Percentiles rank a stretch among this genome's conserved stretches.
Conservation (phyloP, 1,140 invertebrate genomes). For the Trissolcus basalis region DNA sequence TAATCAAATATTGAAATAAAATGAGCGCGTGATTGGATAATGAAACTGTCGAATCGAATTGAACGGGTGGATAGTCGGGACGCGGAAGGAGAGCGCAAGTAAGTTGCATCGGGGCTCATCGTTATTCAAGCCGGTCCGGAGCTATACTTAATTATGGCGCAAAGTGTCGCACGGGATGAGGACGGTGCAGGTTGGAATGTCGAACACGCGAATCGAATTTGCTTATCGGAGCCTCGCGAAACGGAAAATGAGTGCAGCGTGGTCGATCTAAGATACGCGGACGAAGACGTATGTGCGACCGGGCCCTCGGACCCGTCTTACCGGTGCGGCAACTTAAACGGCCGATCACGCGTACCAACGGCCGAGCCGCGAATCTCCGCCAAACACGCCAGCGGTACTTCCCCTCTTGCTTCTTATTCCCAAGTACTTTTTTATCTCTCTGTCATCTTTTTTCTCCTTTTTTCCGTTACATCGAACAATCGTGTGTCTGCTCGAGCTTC, state of each 20-base stretch:
- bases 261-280: constrained; percentile 55
- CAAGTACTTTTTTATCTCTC: constrained; percentile 35
- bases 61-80: no score
- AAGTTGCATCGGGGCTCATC: no score
- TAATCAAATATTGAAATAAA: no score
- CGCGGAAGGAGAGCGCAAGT: no score
- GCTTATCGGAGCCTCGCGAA: constrained; percentile 49
- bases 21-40: no score
- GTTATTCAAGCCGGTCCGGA: constrained; percentile 14
- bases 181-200: constrained; percentile 33
- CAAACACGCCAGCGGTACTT: constrained; percentile 43
- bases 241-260: constrained; percentile 53
- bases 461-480: constrained; percentile 60
- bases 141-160: constrained; percentile 40
- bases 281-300: constrained; percentile 56
- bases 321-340: constrained; percentile 66
- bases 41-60: no score
- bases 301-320: constrained; percentile 59
- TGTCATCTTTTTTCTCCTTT: constrained; percentile 44
- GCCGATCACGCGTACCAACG: constrained; percentile 57
- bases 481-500: constrained; percentile 54
- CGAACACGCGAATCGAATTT: constrained; percentile 58
- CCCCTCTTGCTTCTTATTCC: constrained; percentile 22
- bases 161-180: constrained; percentile 34
- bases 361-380: constrained; percentile 52